phyloP scores from a whole-genome alignment of 1,140 invertebrate species.

The Amyelois transitella region DNA sequence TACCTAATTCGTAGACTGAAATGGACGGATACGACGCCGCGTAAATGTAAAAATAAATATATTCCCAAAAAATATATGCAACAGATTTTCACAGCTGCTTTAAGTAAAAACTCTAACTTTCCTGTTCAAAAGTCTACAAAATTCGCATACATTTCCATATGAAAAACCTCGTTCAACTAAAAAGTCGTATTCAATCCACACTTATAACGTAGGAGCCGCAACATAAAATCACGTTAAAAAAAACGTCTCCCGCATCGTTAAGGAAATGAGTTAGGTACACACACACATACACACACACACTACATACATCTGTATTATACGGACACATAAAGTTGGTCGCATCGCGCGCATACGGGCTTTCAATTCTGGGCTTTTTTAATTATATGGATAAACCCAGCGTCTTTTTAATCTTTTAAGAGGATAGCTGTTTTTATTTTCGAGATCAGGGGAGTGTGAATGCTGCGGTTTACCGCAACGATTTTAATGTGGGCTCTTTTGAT shows the following conservation, averaged over 20 bases:
- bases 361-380: conserved; percentile 13
- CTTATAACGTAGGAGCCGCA: neutral
- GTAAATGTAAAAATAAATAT: too few relatives aligned
- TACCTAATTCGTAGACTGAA: too few relatives aligned
- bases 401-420: conserved; percentile 7
- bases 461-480: neutral
- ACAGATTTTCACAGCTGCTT: neutral
- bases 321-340: neutral
- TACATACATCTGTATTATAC: neutral
- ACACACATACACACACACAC: neutral
- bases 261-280: conserved; percentile 18
- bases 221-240: conserved; percentile 8
- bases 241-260: conserved; percentile 11
- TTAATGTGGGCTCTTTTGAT: neutral
- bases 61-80: neutral
- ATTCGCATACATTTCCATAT: conserved; percentile 1
- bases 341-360: conserved; percentile 7
- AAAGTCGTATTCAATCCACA: conserved; percentile 1
- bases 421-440: conserved; percentile 7
- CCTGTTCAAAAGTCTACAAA: neutral
- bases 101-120: neutral
- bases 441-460: conserved; percentile 1
- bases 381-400: conserved; percentile 13
- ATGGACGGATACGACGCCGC: too few relatives aligned
- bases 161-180: neutral